Percentiles rank a stretch among this genome's conserved stretches.
These are phyloP conservation scores for Eriocheir sinensis DNA, from an alignment of 1,140 invertebrate genomes.

Conservation along the genomic window DNA sequence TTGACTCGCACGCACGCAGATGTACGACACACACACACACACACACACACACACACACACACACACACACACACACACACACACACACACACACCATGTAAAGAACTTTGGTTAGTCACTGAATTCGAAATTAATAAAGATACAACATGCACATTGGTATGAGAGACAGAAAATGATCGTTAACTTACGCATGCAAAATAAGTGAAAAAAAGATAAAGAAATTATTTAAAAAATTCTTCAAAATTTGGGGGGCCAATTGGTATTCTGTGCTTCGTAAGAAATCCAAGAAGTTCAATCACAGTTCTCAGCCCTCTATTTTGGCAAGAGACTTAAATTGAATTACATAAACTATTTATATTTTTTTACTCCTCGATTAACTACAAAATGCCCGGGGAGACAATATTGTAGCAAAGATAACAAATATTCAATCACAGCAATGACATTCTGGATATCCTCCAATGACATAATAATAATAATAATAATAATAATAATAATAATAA, in stretches of 20 bases:
- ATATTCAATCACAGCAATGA: background rate
- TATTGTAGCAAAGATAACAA: background rate
- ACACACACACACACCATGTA: background rate
- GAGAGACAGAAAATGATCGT: background rate
- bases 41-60: background rate
- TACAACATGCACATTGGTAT: background rate
- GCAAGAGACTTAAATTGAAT: background rate
- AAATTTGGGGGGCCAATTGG: background rate
- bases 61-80: constrained; percentile 32
- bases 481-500: constrained; percentile 51
- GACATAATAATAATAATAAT: background rate
- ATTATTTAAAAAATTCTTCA: background rate
- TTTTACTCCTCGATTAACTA: too few species aligned
- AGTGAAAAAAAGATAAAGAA: background rate
- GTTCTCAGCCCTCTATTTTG: background rate
- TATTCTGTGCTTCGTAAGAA: background rate
- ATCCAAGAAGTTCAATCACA: background rate
- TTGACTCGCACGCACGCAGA: background rate
- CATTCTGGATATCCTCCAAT: background rate
- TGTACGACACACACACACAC: constrained; percentile 52
- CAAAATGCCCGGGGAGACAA: constrained; percentile 7
- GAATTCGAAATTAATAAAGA: background rate
- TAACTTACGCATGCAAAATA: constrained; percentile 7
- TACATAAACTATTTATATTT: too few species aligned
- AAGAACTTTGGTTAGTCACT: constrained; percentile 23